These are phyloP conservation scores for Daphoenositta chrysoptera DNA, from an alignment of 2,113 vertebrate species.

Conservation along the genomic window DNA sequence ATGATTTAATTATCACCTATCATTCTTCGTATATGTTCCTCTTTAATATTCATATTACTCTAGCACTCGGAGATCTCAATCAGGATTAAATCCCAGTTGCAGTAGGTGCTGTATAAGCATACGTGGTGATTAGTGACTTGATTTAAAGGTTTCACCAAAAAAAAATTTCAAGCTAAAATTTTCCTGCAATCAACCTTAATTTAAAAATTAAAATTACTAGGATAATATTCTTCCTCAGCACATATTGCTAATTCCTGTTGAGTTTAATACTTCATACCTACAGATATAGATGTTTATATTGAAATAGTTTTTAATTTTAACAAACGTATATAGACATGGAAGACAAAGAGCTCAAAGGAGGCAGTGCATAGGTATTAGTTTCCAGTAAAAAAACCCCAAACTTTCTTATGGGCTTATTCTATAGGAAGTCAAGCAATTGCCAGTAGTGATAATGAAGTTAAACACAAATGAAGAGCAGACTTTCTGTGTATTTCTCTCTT, in stretches of 20 bases:
- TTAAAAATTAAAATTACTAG: neutral
- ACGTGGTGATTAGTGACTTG: neutral
- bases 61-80: slow-evolving; percentile 10
- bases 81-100: slow-evolving; percentile 15
- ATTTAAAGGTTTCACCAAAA: neutral
- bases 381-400: rapidly evolving
- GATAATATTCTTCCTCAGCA: neutral
- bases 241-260: neutral
- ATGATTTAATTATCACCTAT: slow-evolving; percentile 61
- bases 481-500: neutral
- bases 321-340: neutral
- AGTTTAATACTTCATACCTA: neutral
- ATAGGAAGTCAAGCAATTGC: neutral
- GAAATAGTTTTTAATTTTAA: neutral
- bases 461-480: neutral
- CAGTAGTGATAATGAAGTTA: neutral
- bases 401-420: neutral
- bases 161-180: neutral
- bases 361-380: neutral
- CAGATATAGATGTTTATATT: neutral
- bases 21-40: slow-evolving; percentile 32
- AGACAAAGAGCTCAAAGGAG: neutral
- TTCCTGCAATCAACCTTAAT: neutral
- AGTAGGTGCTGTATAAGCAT: neutral
- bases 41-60: slow-evolving; percentile 59